A percentile compares a stretch with the other conserved stretches of the same genome.
phyloP scores from a whole-genome alignment of 2,797 vertebrate genomes.

The Sitta carolinensis region DNA sequence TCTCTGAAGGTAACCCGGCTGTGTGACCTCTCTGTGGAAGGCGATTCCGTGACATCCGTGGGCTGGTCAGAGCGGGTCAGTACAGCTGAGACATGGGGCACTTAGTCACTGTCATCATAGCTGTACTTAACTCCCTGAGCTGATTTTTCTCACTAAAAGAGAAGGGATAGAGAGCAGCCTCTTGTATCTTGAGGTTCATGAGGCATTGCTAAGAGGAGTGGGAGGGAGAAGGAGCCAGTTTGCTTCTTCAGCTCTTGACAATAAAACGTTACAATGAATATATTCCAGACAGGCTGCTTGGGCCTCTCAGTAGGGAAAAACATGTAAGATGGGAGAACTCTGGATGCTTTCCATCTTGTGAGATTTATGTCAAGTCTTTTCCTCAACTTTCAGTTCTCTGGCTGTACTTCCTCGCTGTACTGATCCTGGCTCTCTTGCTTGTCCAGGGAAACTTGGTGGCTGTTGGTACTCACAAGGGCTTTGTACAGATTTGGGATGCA shows the following conservation, averaged over 20 bases:
- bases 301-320: background rate
- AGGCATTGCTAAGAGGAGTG: background rate
- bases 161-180: background rate
- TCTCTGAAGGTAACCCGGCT: slow-evolving; percentile 89
- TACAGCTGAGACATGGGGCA: background rate
- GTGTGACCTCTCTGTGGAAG: slow-evolving; percentile 96
- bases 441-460: slow-evolving; percentile 84
- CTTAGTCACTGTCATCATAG: background rate
- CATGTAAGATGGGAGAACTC: background rate
- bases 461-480: slow-evolving; percentile 87
- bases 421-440: background rate
- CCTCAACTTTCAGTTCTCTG: background rate
- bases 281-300: background rate
- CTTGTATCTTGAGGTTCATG: background rate
- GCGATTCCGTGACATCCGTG: slow-evolving; percentile 96
- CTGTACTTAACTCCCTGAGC: background rate
- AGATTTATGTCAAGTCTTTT: background rate
- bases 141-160: background rate
- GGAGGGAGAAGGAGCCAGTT: background rate
- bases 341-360: background rate
- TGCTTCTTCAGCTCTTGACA: background rate
- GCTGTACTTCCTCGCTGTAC: background rate
- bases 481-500: slow-evolving; percentile 96
- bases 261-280: background rate
- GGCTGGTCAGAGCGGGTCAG: slow-evolving; percentile 98